These are phyloP conservation scores for Arremon aurantiirostris DNA, from an alignment of 2,797 vertebrate species.

Conservation along the genomic window DNA sequence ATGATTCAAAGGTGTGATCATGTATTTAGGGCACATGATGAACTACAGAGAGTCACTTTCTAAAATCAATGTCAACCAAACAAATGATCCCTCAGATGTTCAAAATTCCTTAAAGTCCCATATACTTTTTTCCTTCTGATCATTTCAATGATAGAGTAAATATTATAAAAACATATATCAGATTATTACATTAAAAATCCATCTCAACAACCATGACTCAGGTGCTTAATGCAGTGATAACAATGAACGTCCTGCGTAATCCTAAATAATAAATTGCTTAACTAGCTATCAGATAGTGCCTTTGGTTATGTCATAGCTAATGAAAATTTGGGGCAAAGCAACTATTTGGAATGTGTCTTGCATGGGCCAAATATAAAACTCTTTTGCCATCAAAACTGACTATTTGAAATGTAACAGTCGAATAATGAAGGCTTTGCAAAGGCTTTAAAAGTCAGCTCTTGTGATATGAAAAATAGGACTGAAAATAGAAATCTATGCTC, in stretches of 20 bases:
- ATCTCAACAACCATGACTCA: background rate
- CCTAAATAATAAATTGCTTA: background rate
- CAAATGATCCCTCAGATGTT: background rate
- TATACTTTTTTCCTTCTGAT: background rate
- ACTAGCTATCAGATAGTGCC: background rate
- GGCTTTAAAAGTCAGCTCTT: background rate
- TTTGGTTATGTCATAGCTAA: background rate
- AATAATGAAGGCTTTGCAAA: background rate
- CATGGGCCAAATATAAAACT: background rate
- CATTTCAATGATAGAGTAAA: background rate
- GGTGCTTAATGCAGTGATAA: background rate
- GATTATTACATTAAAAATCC: background rate
- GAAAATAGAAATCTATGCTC: background rate
- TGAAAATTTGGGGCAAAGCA: background rate
- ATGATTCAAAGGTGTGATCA: background rate
- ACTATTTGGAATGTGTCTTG: background rate
- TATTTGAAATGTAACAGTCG: background rate
- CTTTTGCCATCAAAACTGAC: background rate
- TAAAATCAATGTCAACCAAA: background rate
- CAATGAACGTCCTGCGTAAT: background rate
- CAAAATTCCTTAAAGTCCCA: background rate
- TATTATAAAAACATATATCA: background rate
- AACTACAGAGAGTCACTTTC: background rate
- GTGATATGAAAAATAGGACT: background rate
- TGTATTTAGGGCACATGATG: background rate